phyloP scores from a whole-genome alignment of 2,888 invertebrate species.

The Megaustenia siamemsis region DNA sequence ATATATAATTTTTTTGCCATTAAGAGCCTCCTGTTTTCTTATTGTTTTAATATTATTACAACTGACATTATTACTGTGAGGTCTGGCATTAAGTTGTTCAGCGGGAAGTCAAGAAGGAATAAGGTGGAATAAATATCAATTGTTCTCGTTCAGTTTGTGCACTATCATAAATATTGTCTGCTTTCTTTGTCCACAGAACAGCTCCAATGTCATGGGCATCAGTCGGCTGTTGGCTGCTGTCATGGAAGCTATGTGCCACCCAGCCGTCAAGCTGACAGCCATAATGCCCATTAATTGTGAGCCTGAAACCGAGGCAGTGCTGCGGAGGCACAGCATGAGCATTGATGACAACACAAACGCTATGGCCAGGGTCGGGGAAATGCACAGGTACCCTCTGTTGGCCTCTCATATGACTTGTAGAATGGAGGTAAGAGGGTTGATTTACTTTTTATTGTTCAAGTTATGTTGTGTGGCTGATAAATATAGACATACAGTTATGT shows the following conservation, averaged over 20 bases:
- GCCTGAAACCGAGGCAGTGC: slow-evolving; percentile 77
- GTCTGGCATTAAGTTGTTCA: too few relatives aligned
- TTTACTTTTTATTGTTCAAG: background rate
- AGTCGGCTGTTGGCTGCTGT: slow-evolving; percentile 89
- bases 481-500: too few relatives aligned
- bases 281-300: slow-evolving; percentile 87
- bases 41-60: too few relatives aligned
- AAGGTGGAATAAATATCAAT: too few relatives aligned
- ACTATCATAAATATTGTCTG: background rate
- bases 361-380: slow-evolving; percentile 84
- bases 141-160: too few relatives aligned
- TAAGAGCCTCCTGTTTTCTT: too few relatives aligned
- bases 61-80: too few relatives aligned
- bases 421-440: slow-evolving; percentile 82
- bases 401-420: slow-evolving; percentile 89
- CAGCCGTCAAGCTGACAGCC: slow-evolving; percentile 87
- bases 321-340: slow-evolving; percentile 73
- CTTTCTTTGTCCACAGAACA: slow-evolving; percentile 60
- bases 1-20: too few relatives aligned
- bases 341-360: slow-evolving; percentile 79
- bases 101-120: too few relatives aligned
- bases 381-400: slow-evolving; percentile 87
- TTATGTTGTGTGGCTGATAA: too few relatives aligned
- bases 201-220: slow-evolving; percentile 75
- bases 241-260: slow-evolving; percentile 90